Evolutionary conservation across 2,888 invertebrate genomes (phyloP), one percentile per base, ranked within the genome.

Genomic region (Urechis unicinctus): DNA sequence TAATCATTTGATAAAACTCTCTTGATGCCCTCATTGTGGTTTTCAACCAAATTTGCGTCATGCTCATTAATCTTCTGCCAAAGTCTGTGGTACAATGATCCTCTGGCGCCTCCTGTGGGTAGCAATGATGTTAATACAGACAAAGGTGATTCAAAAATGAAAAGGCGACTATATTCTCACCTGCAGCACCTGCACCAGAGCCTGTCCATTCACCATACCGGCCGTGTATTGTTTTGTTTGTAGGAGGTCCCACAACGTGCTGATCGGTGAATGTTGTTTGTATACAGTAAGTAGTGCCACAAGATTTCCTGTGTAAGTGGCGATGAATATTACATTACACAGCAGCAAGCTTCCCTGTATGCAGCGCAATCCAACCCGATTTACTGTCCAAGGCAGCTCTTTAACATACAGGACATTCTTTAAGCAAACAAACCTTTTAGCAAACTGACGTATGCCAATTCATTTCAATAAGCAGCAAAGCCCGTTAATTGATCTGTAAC

Each of bases 231-330:
- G 6, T 6, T 9, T 45, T 9, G 13, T 6, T 17, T 22, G 13
- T 9, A 45, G 13, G 6, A 22, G 6, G 21, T 45, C 45, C 13
- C 22, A 22, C 13, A 45, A 21, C 21, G 45, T 17, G 45, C 21
- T 21, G 21, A 45, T 21, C 6, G 45, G 45, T 17, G 22, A 9
- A 6, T 6, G 6, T 22, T 6, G 6, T 6, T 9, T 45, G 6
- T 9, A 6, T 9, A 45, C 45, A 9, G 45, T 22, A 9, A 45
- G 45, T 6, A 45, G 22, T 6, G 45, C 45, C 17, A 45, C 45
- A 9, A 45, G 45, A 45, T 45, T 45, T 9, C 45, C 45, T 6
- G 45, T 45, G 45, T 45, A 45, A 6, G 45, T 45, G 45, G 45
- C 13, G 13, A 9, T 21, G 17, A 45, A 6, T 9, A 45, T 45